Percentiles rank a stretch among this genome's conserved stretches.
Evolutionary conservation across 2,888 invertebrate species (phyloP).

Genomic region (Chirona hameri): DNA sequence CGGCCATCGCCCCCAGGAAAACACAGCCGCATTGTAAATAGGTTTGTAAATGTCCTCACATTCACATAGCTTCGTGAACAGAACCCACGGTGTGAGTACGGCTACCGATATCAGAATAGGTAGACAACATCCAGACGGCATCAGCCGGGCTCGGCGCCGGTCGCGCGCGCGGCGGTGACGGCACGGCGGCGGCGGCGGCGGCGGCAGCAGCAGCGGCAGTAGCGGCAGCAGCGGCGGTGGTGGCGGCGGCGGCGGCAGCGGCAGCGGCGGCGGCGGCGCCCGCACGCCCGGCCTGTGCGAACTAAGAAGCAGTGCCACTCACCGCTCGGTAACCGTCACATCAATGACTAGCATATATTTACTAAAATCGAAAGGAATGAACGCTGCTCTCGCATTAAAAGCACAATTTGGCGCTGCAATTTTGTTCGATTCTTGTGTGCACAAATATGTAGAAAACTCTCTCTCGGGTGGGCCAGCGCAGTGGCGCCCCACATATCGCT

Average conservation of each 20-base stretch:
- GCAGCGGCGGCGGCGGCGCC: not conserved
- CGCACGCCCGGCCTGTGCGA: not conserved
- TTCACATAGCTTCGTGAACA: slow-evolving; percentile 24
- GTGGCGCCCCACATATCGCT: not conserved
- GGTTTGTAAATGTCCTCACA: slow-evolving; percentile 24
- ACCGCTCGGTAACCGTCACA: not conserved
- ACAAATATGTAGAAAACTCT: slow-evolving; percentile 12
- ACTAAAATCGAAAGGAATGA: slow-evolving; percentile 29
- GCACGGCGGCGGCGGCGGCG: not conserved
- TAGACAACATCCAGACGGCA: slow-evolving; percentile 24
- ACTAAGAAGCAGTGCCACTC: not conserved
- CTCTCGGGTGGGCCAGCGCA: not conserved
- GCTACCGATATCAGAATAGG: slow-evolving; percentile 29
- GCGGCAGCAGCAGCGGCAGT: not conserved
- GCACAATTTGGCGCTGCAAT: slow-evolving; percentile 26
- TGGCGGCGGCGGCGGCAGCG: not conserved
- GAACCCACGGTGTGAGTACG: slow-evolving; percentile 24
- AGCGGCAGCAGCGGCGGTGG: not conserved
- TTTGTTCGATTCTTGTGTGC: slow-evolving; percentile 4
- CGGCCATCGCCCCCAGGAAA: not conserved
- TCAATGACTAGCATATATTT: slow-evolving; percentile 25
- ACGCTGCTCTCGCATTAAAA: not conserved
- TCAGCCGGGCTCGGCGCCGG: not conserved
- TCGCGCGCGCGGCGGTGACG: not conserved
- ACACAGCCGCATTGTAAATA: slow-evolving; percentile 5